These are phyloP conservation scores for Cuculus canorus DNA, from an alignment of 2,797 vertebrate genomes.

Conservation along the genomic window DNA sequence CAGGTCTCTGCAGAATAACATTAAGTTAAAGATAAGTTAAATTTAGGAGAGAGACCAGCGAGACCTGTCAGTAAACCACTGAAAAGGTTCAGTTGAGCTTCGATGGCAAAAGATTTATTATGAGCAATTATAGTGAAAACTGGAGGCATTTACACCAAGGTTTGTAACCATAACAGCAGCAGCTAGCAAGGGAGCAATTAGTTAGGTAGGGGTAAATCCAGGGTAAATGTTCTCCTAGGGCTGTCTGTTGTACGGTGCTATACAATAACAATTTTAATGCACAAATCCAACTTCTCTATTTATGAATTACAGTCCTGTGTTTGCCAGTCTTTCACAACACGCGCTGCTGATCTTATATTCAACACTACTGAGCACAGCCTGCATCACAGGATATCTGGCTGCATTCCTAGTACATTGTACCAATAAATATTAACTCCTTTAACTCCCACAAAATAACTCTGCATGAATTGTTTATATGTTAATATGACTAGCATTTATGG, in stretches of 20 bases:
- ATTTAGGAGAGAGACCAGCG: neutral
- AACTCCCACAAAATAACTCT: neutral
- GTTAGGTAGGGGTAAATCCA: neutral
- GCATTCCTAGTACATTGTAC: neutral
- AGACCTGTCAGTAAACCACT: neutral
- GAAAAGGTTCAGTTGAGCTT: neutral
- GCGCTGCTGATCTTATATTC: slow-evolving; percentile 13
- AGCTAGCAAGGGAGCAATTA: neutral
- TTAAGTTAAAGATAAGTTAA: neutral
- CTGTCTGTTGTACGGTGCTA: neutral
- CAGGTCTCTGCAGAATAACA: neutral
- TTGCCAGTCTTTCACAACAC: slow-evolving; percentile 14
- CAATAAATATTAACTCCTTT: slow-evolving; percentile 25
- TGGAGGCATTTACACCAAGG: neutral
- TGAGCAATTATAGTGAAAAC: neutral
- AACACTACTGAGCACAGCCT: neutral
- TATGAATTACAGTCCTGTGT: neutral
- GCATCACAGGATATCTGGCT: neutral
- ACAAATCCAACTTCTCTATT: neutral
- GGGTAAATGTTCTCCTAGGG: neutral
- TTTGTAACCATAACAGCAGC: neutral
- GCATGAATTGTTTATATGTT: neutral
- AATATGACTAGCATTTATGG: neutral
- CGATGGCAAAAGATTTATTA: neutral
- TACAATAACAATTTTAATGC: neutral